Conservation (phyloP, 2,797 vertebrate species). For the Dromococcyx pavoninus region DNA sequence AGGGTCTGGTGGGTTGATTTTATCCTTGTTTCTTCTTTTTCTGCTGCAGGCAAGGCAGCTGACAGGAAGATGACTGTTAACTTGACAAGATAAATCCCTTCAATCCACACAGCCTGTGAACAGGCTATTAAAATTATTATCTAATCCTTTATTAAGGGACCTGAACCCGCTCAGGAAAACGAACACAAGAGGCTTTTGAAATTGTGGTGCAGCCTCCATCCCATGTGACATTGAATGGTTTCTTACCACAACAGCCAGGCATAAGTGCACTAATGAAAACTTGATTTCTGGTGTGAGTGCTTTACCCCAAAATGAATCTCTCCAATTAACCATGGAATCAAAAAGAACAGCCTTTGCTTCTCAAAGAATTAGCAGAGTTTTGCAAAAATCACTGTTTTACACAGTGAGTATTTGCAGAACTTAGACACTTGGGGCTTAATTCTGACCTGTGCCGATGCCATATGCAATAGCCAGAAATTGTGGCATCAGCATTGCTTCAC, state of each 20-base stretch:
- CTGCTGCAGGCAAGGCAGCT: constrained; percentile 37
- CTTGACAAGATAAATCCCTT: constrained; percentile 43
- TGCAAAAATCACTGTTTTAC: not conserved
- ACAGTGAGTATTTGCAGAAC: not conserved
- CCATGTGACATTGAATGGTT: constrained; percentile 1
- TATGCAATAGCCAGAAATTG: not conserved
- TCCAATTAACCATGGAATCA: not conserved
- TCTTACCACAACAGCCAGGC: not conserved
- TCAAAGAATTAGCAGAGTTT: not conserved
- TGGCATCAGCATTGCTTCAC: not conserved
- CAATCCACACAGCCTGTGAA: not conserved
- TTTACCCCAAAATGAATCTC: not conserved
- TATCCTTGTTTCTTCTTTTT: not conserved
- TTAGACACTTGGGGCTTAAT: not conserved
- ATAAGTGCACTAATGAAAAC: not conserved
- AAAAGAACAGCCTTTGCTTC: not conserved
- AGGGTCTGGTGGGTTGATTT: not conserved
- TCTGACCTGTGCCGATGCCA: not conserved
- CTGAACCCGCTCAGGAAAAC: not conserved
- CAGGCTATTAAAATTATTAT: constrained; percentile 37
- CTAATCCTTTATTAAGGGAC: constrained; percentile 44
- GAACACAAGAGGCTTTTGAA: constrained; percentile 54
- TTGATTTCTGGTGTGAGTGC: not conserved
- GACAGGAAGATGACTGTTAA: constrained; percentile 50
- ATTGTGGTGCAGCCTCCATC: not conserved